These are phyloP conservation scores for Atta texana DNA, from an alignment of 1,140 invertebrate genomes.

Conservation along the genomic window DNA sequence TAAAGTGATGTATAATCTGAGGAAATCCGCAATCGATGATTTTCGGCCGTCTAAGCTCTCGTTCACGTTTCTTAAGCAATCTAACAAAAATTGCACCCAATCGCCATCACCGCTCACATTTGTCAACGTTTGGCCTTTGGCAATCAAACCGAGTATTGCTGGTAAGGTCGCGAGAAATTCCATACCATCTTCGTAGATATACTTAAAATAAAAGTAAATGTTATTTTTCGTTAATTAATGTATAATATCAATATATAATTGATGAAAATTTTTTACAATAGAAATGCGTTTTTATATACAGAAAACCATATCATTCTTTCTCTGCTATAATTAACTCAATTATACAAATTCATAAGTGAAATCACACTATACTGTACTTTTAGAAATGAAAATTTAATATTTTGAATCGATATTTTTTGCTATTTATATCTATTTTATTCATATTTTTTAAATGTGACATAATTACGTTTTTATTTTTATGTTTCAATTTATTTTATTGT, in stretches of 20 bases:
- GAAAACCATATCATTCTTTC: not conserved
- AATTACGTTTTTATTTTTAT: not conserved
- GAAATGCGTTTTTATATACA: not conserved
- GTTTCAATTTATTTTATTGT: not conserved
- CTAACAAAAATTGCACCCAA: slow-evolving; percentile 77
- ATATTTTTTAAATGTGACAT: not conserved
- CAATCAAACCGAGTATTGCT: slow-evolving; percentile 76
- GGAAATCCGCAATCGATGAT: slow-evolving; percentile 73
- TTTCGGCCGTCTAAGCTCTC: slow-evolving; percentile 56
- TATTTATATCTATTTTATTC: not conserved
- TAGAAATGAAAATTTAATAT: not conserved
- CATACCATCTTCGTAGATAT: slow-evolving; percentile 80
- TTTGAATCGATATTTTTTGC: not conserved
- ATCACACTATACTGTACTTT: not conserved
- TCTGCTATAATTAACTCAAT: not conserved
- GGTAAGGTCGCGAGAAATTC: slow-evolving; percentile 79
- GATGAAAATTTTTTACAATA: slow-evolving; percentile 21
- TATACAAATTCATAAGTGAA: not conserved
- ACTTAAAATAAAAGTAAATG: slow-evolving; percentile 56
- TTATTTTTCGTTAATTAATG: not conserved
- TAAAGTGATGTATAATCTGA: slow-evolving; percentile 76
- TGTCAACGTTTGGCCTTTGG: slow-evolving; percentile 47
- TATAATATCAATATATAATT: not conserved
- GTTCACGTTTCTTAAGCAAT: slow-evolving; percentile 64
- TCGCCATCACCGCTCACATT: slow-evolving; percentile 68